Evolutionary conservation across 2,797 vertebrate species (phyloP).

Genomic region (Octomys mimax): DNA sequence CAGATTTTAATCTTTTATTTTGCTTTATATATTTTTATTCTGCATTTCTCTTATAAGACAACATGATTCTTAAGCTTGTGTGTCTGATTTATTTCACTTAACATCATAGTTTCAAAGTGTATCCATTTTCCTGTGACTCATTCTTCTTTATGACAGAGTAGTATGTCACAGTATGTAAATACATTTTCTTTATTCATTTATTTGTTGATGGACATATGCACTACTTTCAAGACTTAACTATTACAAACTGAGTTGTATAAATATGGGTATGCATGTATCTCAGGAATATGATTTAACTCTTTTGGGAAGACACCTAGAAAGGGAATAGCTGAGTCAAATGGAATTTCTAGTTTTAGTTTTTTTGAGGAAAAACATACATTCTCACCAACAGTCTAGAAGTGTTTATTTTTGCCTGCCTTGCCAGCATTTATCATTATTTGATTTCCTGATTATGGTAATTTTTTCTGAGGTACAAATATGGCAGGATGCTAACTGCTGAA

Average conservation of each 20-base stretch:
- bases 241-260: neutral
- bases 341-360: neutral
- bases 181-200: neutral
- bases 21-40: neutral
- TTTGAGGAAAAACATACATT: neutral
- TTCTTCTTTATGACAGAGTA: neutral
- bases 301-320: neutral
- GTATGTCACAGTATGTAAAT: neutral
- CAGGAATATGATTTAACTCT: neutral
- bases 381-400: neutral
- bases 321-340: neutral
- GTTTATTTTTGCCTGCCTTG: neutral
- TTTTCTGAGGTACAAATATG: neutral
- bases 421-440: neutral
- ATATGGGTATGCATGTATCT: neutral
- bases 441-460: neutral
- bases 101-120: neutral
- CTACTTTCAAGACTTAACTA: neutral
- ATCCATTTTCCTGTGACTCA: neutral
- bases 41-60: neutral
- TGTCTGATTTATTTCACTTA: neutral
- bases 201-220: neutral
- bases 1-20: neutral
- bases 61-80: neutral
- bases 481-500: neutral